phyloP scores from a whole-genome alignment of 1,140 invertebrate genomes.

The Drosophila sucinea region DNA sequence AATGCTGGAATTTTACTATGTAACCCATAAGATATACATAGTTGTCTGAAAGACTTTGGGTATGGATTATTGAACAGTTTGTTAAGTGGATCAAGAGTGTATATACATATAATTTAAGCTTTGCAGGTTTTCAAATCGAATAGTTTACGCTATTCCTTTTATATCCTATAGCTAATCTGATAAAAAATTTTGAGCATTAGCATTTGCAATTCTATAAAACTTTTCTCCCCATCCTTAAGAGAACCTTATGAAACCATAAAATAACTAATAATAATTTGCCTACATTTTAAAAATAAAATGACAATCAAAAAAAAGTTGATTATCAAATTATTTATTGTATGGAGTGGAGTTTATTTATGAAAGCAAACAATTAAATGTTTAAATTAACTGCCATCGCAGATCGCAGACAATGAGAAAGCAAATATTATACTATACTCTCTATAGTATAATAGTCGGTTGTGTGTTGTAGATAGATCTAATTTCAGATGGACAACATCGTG shows the following conservation, averaged over 20 bases:
- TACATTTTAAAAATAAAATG: neutral
- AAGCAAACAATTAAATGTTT: slow-evolving; percentile 13
- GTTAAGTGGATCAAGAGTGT: too few species aligned
- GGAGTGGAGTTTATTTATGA: neutral
- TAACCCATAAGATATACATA: too few species aligned
- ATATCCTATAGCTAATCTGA: too few species aligned
- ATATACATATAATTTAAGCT: too few species aligned
- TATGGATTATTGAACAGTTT: too few species aligned
- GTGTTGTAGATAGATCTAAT: neutral
- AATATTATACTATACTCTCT: neutral
- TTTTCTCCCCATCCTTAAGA: too few species aligned
- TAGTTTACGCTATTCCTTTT: too few species aligned
- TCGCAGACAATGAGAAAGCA: slow-evolving; percentile 7
- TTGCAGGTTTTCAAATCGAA: too few species aligned
- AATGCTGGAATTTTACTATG: too few species aligned
- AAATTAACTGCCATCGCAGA: neutral
- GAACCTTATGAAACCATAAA: neutral
- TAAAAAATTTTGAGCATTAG: too few species aligned
- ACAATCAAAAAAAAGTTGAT: neutral
- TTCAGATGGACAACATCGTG: neutral
- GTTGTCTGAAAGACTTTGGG: too few species aligned
- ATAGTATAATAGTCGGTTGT: neutral
- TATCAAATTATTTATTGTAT: neutral
- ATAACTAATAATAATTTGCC: neutral
- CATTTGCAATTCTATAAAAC: too few species aligned